A percentile compares a stretch with the other conserved stretches of the same genome.
These are phyloP conservation scores for Ephydatia muelleri DNA, from an alignment of 37 sponge, comb jelly and placozoan species.

Conservation along the genomic window DNA sequence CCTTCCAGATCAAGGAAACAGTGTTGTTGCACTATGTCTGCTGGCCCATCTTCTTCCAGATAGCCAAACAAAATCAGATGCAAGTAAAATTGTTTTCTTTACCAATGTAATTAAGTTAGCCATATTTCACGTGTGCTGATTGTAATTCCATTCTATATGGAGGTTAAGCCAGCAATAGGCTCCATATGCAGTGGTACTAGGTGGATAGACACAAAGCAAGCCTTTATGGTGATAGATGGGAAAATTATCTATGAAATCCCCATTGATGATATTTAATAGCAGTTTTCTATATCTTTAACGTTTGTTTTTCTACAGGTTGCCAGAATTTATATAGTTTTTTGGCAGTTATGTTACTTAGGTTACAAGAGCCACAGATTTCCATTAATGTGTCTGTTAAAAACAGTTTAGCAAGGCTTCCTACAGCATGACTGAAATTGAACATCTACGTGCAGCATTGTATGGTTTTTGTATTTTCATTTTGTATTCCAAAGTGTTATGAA, in stretches of 20 bases:
- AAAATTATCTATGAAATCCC: constrained; percentile 15
- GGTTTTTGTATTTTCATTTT: neutral
- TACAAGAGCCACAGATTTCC: neutral
- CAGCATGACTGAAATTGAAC: neutral
- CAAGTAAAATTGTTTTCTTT: constrained; percentile 14
- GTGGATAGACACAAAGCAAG: constrained; percentile 15
- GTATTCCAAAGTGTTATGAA: neutral
- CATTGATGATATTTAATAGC: constrained; percentile 20
- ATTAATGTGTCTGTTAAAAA: constrained; percentile 3
- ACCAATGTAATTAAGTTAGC: neutral
- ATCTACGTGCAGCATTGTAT: neutral
- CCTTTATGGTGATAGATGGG: constrained; percentile 15
- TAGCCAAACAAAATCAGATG: constrained; percentile 13
- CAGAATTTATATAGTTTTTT: constrained; percentile 23
- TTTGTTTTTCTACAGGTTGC: constrained; percentile 23
- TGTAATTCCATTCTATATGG: neutral
- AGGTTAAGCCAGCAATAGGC: neutral
- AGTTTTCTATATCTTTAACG: constrained; percentile 22
- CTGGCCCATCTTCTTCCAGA: constrained; percentile 3
- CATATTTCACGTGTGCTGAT: constrained; percentile 6
- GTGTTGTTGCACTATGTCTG: neutral
- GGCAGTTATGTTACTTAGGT: constrained; percentile 4
- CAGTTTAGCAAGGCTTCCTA: neutral
- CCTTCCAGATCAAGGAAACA: constrained; percentile 11
- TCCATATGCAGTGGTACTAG: constrained; percentile 19